Evolutionary conservation across 2,797 vertebrate genomes (phyloP).

Genomic region (Chiroxiphia lanceolata): DNA sequence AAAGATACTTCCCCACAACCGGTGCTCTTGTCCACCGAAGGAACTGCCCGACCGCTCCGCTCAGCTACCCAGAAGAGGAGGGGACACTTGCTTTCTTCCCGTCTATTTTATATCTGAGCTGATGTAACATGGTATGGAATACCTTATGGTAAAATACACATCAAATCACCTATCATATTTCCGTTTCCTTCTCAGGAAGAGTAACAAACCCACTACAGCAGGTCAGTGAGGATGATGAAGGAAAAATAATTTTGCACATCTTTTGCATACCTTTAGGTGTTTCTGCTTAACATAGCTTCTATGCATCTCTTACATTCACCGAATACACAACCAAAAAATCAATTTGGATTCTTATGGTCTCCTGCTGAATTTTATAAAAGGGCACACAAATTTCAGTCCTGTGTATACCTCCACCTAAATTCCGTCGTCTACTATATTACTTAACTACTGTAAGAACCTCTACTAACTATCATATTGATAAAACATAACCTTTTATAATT

Average conservation of each 20-base stretch:
- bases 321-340: not conserved
- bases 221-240: rapidly evolving
- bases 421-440: not conserved
- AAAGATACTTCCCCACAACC: too few species aligned
- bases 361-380: not conserved
- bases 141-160: too few species aligned
- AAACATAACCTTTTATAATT: not conserved
- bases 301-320: not conserved
- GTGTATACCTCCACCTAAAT: not conserved
- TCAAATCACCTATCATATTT: too few species aligned
- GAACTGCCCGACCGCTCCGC: too few species aligned
- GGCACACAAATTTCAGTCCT: not conserved
- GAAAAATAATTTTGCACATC: not conserved
- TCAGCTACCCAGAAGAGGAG: too few species aligned
- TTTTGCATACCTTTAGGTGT: rapidly evolving
- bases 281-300: not conserved
- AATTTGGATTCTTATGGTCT: not conserved
- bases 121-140: too few species aligned
- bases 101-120: too few species aligned
- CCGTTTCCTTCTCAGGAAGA: too few species aligned
- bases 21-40: too few species aligned
- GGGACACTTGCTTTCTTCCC: too few species aligned
- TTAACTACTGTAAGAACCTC: not conserved
- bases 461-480: not conserved
- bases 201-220: too few species aligned